Conservation (phyloP, 2,797 vertebrate genomes). For the Characodon lateralis region DNA sequence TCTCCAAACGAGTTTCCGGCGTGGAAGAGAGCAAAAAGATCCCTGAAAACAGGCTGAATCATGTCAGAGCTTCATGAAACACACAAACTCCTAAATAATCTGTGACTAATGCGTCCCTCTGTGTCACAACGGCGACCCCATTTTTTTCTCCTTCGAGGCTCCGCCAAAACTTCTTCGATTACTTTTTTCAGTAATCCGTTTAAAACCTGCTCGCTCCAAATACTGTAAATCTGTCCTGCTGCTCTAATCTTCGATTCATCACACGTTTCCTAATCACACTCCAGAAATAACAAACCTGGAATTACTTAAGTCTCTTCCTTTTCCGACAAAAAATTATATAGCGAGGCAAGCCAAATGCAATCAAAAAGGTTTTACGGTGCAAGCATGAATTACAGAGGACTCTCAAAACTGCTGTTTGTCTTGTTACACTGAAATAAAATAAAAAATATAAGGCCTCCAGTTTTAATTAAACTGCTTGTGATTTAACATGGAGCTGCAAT, state of each 20-base stretch:
- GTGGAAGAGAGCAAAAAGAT: conserved; percentile 26
- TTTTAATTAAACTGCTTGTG: conserved; percentile 56
- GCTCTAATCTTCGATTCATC: conserved; percentile 69
- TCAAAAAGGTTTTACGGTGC: conserved; percentile 51
- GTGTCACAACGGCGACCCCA: conserved; percentile 46
- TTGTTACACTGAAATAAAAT: conserved; percentile 46
- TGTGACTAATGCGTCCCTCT: conserved; percentile 49
- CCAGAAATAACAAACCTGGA: conserved; percentile 73
- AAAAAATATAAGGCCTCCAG: conserved; percentile 18
- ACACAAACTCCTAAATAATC: conserved; percentile 56
- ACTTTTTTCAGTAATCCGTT: conserved; percentile 69
- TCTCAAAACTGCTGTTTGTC: conserved; percentile 42
- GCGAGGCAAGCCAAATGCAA: conserved; percentile 38
- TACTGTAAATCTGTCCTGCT: conserved; percentile 60
- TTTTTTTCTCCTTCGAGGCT: conserved; percentile 14
- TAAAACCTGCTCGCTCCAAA: conserved; percentile 29
- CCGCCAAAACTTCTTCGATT: conserved; percentile 67
- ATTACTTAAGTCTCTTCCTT: conserved; percentile 41
- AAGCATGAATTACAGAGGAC: conserved; percentile 51
- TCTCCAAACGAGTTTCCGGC: conserved; percentile 23
- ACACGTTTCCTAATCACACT: conserved; percentile 65
- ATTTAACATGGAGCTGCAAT: conserved; percentile 44
- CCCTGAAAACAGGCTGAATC: conserved; percentile 38
- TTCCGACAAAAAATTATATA: background rate
- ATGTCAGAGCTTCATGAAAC: conserved; percentile 38